Evolutionary conservation across 2,797 vertebrate genomes (phyloP).

Genomic region (Anableps anableps): DNA sequence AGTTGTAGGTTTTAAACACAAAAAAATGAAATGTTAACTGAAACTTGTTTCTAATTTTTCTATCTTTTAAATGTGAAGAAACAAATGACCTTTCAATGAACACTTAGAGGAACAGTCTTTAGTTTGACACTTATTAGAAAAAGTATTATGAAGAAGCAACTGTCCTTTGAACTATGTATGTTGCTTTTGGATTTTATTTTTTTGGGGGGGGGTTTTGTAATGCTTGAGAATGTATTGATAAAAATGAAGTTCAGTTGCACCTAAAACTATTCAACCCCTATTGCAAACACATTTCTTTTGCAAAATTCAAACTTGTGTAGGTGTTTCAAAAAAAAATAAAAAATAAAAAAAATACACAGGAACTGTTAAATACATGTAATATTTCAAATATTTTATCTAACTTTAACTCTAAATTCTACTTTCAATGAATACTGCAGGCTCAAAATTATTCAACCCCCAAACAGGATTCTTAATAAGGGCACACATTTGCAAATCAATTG

Average conservation of each 20-base stretch:
- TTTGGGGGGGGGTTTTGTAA: background rate
- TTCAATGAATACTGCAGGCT: background rate
- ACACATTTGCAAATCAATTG: no score
- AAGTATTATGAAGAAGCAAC: background rate
- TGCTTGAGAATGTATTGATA: background rate
- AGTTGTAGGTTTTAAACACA: constrained; percentile 1
- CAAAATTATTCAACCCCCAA: no score
- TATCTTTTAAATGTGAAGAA: background rate
- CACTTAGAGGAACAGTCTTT: background rate
- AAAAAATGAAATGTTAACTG: background rate
- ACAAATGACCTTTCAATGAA: background rate
- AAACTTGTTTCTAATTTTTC: background rate
- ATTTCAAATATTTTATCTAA: background rate
- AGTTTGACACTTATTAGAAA: background rate
- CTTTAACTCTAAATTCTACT: background rate
- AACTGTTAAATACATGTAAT: background rate
- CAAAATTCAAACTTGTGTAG: background rate
- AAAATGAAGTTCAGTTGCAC: background rate
- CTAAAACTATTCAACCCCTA: background rate
- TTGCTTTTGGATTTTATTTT: background rate
- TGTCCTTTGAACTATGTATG: background rate
- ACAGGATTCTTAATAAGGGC: no score
- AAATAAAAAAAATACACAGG: background rate
- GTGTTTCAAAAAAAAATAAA: background rate
- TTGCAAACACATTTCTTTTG: background rate